Evolutionary conservation across 1,140 invertebrate genomes (phyloP).

Genomic region (Drosophila arizonae): DNA sequence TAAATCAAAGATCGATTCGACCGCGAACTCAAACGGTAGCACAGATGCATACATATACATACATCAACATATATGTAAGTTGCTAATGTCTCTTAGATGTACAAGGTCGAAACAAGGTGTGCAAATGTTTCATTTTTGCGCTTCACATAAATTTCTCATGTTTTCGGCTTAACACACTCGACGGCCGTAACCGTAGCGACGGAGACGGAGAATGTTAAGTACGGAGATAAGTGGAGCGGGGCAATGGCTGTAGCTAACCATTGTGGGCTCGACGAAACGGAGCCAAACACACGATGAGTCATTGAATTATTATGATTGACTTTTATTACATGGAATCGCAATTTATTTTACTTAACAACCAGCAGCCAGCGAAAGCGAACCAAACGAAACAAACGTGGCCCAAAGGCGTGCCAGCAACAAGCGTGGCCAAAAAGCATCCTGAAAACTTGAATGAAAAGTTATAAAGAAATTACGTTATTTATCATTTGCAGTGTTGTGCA

Average conservation of each 20-base stretch:
- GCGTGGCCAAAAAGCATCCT: constrained; percentile 63
- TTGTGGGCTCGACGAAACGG: constrained; percentile 12
- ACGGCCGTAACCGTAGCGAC: constrained; percentile 7
- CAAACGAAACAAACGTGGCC: constrained; percentile 13
- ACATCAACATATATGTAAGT: no score
- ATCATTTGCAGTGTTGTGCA: constrained; percentile 64
- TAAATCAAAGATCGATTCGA: no score
- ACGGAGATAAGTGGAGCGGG: background rate
- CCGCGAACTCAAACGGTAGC: no score
- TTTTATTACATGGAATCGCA: constrained; percentile 80
- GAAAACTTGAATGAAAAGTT: constrained; percentile 77
- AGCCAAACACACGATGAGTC: constrained; percentile 57
- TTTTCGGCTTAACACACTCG: constrained; percentile 12
- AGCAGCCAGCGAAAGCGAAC: constrained; percentile 7
- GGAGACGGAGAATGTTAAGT: background rate
- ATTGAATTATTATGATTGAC: constrained; percentile 82
- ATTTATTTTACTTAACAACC: constrained; percentile 81
- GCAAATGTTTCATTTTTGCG: background rate
- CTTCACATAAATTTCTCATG: background rate
- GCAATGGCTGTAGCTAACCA: constrained; percentile 21
- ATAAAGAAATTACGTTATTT: constrained; percentile 81
- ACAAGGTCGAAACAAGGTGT: background rate
- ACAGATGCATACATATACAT: no score
- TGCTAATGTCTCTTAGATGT: no score
- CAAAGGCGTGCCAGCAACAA: constrained; percentile 34